Evolutionary conservation across 92 coral and sea anemone species (phyloP).

Genomic region (Zoanthus sociatus): DNA sequence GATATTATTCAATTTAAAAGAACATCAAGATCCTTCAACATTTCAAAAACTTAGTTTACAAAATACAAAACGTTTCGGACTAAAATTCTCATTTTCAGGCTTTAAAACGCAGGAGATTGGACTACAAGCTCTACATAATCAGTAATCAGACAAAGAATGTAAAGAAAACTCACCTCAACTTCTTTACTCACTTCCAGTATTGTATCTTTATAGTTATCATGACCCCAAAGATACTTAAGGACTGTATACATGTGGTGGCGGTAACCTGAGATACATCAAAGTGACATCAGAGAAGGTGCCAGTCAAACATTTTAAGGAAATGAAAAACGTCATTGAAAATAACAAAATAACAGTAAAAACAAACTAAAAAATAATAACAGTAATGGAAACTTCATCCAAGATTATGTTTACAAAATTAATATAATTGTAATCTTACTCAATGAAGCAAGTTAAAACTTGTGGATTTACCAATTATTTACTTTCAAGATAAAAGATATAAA

Average conservation of each 20-base stretch:
- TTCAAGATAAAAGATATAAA: no score
- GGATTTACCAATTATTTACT: no score
- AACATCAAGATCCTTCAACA: no score
- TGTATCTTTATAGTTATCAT: slow-evolving; percentile 77
- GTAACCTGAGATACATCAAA: slow-evolving; percentile 64
- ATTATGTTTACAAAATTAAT: no score
- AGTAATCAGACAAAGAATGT: neutral
- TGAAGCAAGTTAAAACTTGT: no score
- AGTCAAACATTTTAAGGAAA: neutral
- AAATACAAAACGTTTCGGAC: no score
- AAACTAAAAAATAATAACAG: no score
- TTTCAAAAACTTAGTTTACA: no score
- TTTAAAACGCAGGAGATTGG: neutral
- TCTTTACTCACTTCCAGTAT: slow-evolving; percentile 67
- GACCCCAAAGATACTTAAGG: slow-evolving; percentile 87
- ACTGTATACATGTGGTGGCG: slow-evolving; percentile 99
- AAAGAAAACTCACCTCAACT: slow-evolving; percentile 43
- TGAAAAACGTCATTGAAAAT: neutral
- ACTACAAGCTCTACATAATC: neutral
- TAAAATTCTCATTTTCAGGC: no score
- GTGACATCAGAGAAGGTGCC: neutral
- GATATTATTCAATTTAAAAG: no score
- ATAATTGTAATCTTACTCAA: no score
- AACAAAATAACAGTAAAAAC: neutral
- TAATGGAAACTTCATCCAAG: no score